These are phyloP conservation scores for Drosophila mayaguana DNA, from an alignment of 2,888 invertebrate species.

Conservation along the genomic window DNA sequence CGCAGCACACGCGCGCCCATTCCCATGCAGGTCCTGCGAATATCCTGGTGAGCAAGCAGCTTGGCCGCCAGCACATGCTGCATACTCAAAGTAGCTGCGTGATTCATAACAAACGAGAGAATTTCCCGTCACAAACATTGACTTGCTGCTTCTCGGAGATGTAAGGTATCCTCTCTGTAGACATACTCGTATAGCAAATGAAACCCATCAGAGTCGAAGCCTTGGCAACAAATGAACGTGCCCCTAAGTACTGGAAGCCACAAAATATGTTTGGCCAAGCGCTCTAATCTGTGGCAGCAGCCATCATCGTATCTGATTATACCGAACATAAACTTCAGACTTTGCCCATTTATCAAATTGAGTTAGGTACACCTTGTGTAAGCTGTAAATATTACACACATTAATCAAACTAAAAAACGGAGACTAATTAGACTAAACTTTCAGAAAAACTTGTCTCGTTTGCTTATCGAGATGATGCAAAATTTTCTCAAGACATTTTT, in stretches of 20 bases:
- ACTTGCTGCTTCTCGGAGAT: slow-evolving; percentile 14
- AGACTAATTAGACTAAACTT: neutral
- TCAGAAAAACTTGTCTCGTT: slow-evolving; percentile 2
- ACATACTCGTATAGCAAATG: slow-evolving; percentile 1
- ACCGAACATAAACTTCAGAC: slow-evolving; percentile 15
- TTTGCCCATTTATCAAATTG: slow-evolving; percentile 36
- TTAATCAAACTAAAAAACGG: slow-evolving; percentile 21
- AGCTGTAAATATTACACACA: slow-evolving; percentile 7
- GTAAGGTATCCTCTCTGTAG: slow-evolving; percentile 12
- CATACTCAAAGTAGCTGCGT: slow-evolving; percentile 44
- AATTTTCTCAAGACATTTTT: neutral
- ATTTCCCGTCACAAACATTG: slow-evolving; percentile 23
- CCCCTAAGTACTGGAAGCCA: slow-evolving; percentile 16
- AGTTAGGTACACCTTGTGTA: neutral
- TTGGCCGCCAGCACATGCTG: slow-evolving; percentile 33
- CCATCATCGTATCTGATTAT: slow-evolving; percentile 33
- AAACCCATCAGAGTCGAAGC: slow-evolving; percentile 8
- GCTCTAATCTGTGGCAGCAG: slow-evolving; percentile 8
- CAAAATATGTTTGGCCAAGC: slow-evolving; percentile 30
- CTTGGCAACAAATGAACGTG: slow-evolving; percentile 41
- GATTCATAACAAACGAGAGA: slow-evolving; percentile 55
- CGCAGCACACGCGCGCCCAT: slow-evolving; percentile 68
- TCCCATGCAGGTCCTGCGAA: slow-evolving; percentile 48
- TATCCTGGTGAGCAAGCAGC: slow-evolving; percentile 6
- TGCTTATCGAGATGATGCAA: neutral